phyloP scores from a whole-genome alignment of 64 coral and sea anemone genomes.

The Montipora cactus region DNA sequence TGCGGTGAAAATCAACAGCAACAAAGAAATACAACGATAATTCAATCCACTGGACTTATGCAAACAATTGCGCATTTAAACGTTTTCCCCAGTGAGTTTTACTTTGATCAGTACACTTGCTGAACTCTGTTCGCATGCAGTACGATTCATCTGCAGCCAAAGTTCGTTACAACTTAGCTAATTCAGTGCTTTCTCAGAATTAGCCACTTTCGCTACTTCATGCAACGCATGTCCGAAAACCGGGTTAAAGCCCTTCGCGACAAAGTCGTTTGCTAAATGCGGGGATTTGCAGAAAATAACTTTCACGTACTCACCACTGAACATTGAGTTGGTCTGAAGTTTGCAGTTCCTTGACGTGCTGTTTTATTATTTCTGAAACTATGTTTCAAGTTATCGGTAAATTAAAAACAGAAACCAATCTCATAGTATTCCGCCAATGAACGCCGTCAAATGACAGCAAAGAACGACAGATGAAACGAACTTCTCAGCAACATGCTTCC shows the following conservation, averaged over 20 bases:
- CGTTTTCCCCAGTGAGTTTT: background rate
- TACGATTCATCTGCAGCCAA: too few relatives aligned
- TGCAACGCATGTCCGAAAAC: too few relatives aligned
- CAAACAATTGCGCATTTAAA: conserved; percentile 31
- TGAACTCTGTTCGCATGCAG: too few relatives aligned
- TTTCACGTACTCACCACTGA: background rate
- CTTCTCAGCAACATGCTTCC: background rate
- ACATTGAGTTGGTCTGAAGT: background rate
- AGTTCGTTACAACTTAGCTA: too few relatives aligned
- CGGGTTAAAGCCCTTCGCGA: background rate
- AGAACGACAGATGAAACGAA: background rate
- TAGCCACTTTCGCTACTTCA: too few relatives aligned
- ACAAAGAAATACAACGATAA: background rate
- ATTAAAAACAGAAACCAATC: background rate
- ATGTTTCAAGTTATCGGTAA: conserved; percentile 8
- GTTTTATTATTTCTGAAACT: conserved; percentile 1
- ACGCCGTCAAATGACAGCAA: background rate
- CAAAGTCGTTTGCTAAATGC: background rate
- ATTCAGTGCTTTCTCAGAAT: too few relatives aligned
- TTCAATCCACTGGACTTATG: background rate
- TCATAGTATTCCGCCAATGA: background rate
- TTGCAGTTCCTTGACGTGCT: background rate
- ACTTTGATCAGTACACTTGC: too few relatives aligned
- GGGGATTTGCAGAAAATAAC: background rate
- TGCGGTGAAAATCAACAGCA: background rate